These are phyloP conservation scores for Brevimyrus niger DNA, from an alignment of 2,113 vertebrate species.

Conservation along the genomic window DNA sequence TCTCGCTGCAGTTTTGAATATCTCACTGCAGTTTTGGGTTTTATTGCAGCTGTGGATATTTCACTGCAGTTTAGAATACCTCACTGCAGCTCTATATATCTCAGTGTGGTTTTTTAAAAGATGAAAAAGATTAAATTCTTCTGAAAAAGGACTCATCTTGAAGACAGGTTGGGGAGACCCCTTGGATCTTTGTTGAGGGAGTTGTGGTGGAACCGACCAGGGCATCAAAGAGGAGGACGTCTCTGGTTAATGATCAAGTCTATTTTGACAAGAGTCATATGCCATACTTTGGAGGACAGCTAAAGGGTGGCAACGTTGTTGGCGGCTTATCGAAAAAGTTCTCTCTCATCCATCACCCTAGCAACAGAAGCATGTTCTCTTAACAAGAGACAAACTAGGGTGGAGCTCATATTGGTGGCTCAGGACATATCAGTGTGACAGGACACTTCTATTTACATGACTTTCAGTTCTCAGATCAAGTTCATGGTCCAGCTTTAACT, in stretches of 20 bases:
- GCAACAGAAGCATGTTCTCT: slow-evolving; percentile 34
- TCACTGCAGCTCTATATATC: neutral
- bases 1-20: neutral
- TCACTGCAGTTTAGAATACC: neutral
- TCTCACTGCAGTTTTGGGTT: neutral
- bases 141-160: neutral
- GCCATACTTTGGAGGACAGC: neutral
- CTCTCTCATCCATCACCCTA: slow-evolving; percentile 45
- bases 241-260: neutral
- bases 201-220: neutral
- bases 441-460: neutral
- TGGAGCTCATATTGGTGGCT: neutral
- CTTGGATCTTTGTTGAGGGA: neutral
- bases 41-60: neutral
- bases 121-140: neutral
- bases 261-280: neutral
- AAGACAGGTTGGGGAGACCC: neutral
- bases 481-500: neutral
- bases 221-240: neutral
- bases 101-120: neutral
- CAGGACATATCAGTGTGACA: neutral
- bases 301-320: slow-evolving; percentile 57
- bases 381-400: neutral
- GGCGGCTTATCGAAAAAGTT: slow-evolving; percentile 64
- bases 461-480: neutral